Evolutionary conservation across 2,888 invertebrate species (phyloP).

Genomic region (Synanthedon myopaeformis): DNA sequence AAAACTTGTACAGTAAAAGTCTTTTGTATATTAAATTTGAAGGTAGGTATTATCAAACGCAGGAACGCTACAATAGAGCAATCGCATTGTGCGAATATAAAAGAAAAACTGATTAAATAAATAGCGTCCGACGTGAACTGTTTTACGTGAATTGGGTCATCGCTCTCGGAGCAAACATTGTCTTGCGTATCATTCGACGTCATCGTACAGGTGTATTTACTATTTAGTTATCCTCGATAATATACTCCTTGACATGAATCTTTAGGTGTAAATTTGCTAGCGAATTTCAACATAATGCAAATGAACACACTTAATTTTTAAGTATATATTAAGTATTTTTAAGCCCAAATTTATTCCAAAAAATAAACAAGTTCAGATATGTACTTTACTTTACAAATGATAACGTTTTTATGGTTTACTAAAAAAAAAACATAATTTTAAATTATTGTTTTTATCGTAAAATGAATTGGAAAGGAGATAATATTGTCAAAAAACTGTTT

Average conservation of each 20-base stretch:
- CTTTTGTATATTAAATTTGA: no score
- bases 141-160: conserved; percentile 19
- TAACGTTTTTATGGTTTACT: no score
- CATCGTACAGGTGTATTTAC: conserved; percentile 20
- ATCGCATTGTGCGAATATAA: background rate
- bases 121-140: conserved; percentile 3
- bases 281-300: conserved; percentile 4
- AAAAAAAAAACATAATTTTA: no score
- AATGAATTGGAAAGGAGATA: no score
- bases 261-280: conserved; percentile 13
- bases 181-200: conserved; percentile 14
- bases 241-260: conserved; percentile 40
- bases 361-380: no score
- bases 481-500: no score
- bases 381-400: no score
- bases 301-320: background rate
- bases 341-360: no score
- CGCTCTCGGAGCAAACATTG: conserved; percentile 17
- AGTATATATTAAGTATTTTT: background rate
- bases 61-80: no score
- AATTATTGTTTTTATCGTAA: no score
- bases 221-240: conserved; percentile 41
- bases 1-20: no score
- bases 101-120: background rate
- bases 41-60: no score